phyloP scores from a whole-genome alignment of 2,797 vertebrate species.

The Rhodeus uyekii region DNA sequence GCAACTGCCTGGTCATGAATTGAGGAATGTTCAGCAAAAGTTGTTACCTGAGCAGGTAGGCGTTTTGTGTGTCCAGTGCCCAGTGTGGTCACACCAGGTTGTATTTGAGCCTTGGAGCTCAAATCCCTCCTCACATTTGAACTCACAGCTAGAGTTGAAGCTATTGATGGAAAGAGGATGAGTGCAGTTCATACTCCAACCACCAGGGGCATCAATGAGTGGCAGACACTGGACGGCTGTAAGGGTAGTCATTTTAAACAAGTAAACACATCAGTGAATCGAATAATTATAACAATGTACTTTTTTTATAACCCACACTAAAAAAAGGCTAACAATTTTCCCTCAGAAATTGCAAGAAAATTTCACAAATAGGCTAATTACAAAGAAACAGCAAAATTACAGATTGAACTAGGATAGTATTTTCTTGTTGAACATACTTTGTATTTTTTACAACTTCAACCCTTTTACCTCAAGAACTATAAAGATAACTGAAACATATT shows the following conservation, averaged over 20 bases:
- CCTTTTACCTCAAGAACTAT: neutral
- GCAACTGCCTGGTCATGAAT: neutral
- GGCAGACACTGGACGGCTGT: conserved; percentile 75
- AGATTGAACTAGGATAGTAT: neutral
- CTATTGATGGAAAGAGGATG: conserved; percentile 61
- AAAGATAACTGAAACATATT: neutral
- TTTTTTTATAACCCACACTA: neutral
- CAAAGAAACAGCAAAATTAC: neutral
- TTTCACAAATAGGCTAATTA: neutral
- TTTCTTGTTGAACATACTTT: no score
- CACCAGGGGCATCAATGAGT: conserved; percentile 54
- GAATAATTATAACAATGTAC: neutral
- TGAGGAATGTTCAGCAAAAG: neutral
- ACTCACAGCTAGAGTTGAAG: conserved; percentile 76
- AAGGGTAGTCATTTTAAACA: neutral
- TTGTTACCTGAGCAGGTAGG: conserved; percentile 77
- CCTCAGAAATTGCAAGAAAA: neutral
- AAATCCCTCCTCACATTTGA: conserved; percentile 77
- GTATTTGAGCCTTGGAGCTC: conserved; percentile 63
- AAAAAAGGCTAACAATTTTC: neutral
- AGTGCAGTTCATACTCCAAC: conserved; percentile 72
- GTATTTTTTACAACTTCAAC: no score
- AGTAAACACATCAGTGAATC: neutral
- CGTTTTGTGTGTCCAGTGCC: conserved; percentile 75
- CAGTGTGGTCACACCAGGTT: conserved; percentile 67